A percentile compares a stretch with the other conserved stretches of the same genome.
Conservation (phyloP, 2,888 invertebrate species). For the Erannis defoliaria region DNA sequence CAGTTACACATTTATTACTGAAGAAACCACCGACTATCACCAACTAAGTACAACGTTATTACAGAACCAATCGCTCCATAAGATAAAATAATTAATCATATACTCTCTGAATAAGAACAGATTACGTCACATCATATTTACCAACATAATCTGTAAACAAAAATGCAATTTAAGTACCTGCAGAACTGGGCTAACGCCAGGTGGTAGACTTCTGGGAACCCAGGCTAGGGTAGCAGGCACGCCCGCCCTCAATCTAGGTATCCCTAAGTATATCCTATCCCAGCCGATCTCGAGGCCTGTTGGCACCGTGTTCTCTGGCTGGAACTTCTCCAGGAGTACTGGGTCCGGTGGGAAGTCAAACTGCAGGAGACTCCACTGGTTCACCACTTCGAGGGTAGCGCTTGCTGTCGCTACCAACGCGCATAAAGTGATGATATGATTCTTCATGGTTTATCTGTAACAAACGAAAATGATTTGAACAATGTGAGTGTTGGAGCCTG, state of each 20-base stretch:
- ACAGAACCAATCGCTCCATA: too few species aligned
- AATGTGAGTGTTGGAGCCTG: too few species aligned
- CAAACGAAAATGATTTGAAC: constrained; percentile 7
- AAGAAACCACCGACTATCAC: too few species aligned
- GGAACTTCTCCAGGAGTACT: constrained; percentile 85
- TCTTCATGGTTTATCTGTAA: constrained; percentile 60
- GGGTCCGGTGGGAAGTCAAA: constrained; percentile 90
- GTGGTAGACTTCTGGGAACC: constrained; percentile 88
- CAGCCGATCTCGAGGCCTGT: constrained; percentile 91
- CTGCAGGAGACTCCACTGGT: constrained; percentile 90
- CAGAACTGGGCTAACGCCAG: constrained; percentile 89
- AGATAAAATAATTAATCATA: not conserved
- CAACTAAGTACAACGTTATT: too few species aligned
- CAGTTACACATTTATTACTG: too few species aligned
- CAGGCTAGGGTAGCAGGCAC: constrained; percentile 91
- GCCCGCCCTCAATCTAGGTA: constrained; percentile 91
- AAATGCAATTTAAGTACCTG: constrained; percentile 75
- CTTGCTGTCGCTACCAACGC: constrained; percentile 69
- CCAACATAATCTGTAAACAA: not conserved
- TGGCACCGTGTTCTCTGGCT: constrained; percentile 91
- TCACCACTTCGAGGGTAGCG: constrained; percentile 87
- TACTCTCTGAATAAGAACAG: not conserved
- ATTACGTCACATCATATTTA: not conserved
- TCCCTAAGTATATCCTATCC: constrained; percentile 91
- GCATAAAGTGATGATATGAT: constrained; percentile 59